phyloP scores from a whole-genome alignment of 2,113 vertebrate genomes.

The Enhydra lutris region DNA sequence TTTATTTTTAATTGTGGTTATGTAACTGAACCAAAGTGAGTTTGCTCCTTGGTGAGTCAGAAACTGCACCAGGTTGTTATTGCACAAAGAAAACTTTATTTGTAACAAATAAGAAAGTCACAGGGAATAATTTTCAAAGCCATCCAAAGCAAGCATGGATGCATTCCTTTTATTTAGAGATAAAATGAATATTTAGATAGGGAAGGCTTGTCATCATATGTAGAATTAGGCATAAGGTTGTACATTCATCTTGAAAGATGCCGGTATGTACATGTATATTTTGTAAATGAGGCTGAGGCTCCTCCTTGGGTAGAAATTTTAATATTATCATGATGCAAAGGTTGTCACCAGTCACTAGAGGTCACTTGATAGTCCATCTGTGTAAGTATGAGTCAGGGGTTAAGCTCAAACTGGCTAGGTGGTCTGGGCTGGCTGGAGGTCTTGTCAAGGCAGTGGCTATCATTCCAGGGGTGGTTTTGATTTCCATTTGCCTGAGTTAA shows the following conservation, averaged over 20 bases:
- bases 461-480: neutral
- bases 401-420: neutral
- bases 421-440: neutral
- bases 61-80: neutral
- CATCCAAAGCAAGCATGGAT: neutral
- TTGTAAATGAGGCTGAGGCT: neutral
- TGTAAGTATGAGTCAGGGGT: neutral
- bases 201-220: neutral
- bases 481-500: neutral
- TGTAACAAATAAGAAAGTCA: neutral
- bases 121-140: neutral
- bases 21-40: neutral
- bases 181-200: neutral
- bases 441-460: neutral
- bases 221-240: neutral
- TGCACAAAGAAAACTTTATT: neutral
- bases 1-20: neutral
- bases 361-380: neutral
- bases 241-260: neutral
- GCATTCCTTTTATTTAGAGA: neutral
- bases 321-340: neutral
- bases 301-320: neutral
- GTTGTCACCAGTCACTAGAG: neutral
- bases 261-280: neutral
- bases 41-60: neutral